These are phyloP conservation scores for Maniola jurtina DNA, from an alignment of 1,140 invertebrate species.

Conservation along the genomic window DNA sequence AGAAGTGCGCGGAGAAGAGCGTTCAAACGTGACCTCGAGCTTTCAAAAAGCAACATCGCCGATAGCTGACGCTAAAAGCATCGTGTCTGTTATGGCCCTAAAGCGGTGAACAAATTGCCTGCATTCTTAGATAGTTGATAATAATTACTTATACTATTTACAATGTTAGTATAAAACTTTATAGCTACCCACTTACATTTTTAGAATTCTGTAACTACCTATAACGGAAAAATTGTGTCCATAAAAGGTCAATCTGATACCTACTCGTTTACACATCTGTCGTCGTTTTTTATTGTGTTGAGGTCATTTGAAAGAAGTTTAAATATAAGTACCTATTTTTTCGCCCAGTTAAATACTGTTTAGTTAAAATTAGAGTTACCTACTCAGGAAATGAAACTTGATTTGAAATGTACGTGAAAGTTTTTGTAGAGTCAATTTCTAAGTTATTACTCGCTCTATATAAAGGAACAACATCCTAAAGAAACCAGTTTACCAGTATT, in stretches of 20 bases:
- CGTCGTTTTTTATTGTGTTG: no score
- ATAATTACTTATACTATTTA: not conserved
- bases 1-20: no score
- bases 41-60: no score
- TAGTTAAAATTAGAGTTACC: not conserved
- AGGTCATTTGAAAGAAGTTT: no score
- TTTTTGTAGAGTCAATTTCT: slow-evolving; percentile 4
- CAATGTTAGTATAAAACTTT: not conserved
- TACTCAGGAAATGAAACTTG: slow-evolving; percentile 7
- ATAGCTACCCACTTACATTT: no score
- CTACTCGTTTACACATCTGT: no score
- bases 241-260: no score
- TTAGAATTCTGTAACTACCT: no score
- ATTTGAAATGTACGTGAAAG: slow-evolving; percentile 6
- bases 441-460: slow-evolving; percentile 6
- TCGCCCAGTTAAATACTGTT: not conserved
- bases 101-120: not conserved
- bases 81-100: not conserved
- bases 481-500: slow-evolving; percentile 7
- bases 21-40: no score
- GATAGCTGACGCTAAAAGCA: no score
- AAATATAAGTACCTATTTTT: not conserved
- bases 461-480: slow-evolving; percentile 13
- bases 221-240: no score
- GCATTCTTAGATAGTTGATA: not conserved